These are phyloP conservation scores for Dendrolimus kikuchii DNA, from an alignment of 1,140 invertebrate genomes.

Conservation along the genomic window DNA sequence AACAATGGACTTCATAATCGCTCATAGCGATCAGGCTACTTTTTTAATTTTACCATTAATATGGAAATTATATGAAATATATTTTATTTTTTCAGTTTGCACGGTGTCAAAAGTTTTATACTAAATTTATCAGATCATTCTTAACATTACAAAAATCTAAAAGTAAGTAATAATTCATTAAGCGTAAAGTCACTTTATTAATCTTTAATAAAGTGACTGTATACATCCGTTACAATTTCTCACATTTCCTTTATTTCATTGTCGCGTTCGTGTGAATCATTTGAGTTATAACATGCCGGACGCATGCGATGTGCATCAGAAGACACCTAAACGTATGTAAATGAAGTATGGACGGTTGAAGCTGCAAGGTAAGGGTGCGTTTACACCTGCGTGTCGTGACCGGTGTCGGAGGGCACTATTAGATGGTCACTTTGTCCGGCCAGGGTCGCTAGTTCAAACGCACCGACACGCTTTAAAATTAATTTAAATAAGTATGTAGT, in stretches of 20 bases:
- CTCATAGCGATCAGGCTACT: too few relatives aligned
- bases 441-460: too few relatives aligned
- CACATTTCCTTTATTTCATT: constrained; percentile 58
- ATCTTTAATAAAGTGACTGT: constrained; percentile 19
- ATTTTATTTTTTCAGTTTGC: too few relatives aligned
- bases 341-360: constrained; percentile 34
- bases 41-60: too few relatives aligned
- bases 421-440: neutral
- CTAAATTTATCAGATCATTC: too few relatives aligned
- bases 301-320: constrained; percentile 63
- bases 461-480: too few relatives aligned
- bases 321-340: constrained; percentile 57
- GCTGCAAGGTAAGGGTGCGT: constrained; percentile 31
- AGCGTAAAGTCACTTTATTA: neutral
- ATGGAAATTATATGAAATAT: too few relatives aligned
- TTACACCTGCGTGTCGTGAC: constrained; percentile 28
- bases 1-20: too few relatives aligned
- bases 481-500: too few relatives aligned
- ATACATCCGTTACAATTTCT: constrained; percentile 66
- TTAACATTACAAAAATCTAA: too few relatives aligned
- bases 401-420: constrained; percentile 5
- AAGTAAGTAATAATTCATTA: too few relatives aligned
- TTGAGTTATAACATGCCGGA: constrained; percentile 66
- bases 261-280: constrained; percentile 47
- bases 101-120: too few relatives aligned